A percentile compares a stretch with the other conserved stretches of the same genome.
phyloP scores from a whole-genome alignment of 2,888 invertebrate species.

The Drosophila barbarae region DNA sequence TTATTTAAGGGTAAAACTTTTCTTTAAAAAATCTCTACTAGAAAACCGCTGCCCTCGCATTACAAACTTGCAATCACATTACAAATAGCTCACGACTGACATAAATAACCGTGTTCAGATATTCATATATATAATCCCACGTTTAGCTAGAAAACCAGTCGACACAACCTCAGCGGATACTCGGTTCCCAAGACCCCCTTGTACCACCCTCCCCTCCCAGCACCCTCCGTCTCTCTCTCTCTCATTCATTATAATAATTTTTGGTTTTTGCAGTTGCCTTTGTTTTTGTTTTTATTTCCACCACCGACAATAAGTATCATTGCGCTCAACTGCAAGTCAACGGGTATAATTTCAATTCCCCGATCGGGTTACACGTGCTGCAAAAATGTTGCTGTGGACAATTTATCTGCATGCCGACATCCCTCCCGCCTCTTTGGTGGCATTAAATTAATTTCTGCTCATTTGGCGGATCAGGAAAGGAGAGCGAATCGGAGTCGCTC shows the following conservation, averaged over 20 bases:
- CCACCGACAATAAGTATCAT: slow-evolving; percentile 70
- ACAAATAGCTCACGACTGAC: slow-evolving; percentile 11
- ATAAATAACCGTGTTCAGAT: slow-evolving; percentile 10
- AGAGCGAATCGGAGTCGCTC: slow-evolving; percentile 44
- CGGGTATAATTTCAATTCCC: slow-evolving; percentile 71
- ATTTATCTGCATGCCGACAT: slow-evolving; percentile 25
- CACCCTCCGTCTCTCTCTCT: slow-evolving; percentile 39
- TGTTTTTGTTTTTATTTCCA: slow-evolving; percentile 38
- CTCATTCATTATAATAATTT: slow-evolving; percentile 71
- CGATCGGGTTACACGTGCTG: slow-evolving; percentile 73
- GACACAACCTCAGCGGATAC: slow-evolving; percentile 21
- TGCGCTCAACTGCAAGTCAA: slow-evolving; percentile 70
- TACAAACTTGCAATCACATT: slow-evolving; percentile 13
- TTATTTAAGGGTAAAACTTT: neutral
- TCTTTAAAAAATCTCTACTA: no score
- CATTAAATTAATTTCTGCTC: slow-evolving; percentile 75
- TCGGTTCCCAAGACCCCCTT: slow-evolving; percentile 26
- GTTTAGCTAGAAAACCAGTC: slow-evolving; percentile 28
- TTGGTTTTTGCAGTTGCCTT: slow-evolving; percentile 13
- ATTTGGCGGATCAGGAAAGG: slow-evolving; percentile 55
- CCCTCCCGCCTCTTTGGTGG: slow-evolving; percentile 36
- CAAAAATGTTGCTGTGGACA: slow-evolving; percentile 54
- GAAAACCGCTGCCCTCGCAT: neutral
- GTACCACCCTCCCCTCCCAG: slow-evolving; percentile 30
- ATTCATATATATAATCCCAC: slow-evolving; percentile 15